Conservation (phyloP, 2,888 invertebrate genomes). For the Thumatha senex region DNA sequence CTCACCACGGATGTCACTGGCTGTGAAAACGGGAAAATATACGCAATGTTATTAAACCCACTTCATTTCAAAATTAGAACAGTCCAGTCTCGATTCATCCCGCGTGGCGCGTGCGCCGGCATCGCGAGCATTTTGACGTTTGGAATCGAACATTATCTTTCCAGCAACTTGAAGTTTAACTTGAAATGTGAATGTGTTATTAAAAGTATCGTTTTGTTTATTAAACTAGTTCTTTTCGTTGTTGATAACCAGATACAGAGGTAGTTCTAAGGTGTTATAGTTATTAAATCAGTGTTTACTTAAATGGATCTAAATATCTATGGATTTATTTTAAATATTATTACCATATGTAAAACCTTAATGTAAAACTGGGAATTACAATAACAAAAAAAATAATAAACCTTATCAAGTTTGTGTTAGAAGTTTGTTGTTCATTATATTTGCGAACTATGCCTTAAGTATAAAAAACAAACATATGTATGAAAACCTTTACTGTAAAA, state of each 20-base stretch:
- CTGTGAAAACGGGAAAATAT: constrained; percentile 72
- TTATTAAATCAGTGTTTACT: no score
- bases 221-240: no score
- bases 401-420: background rate
- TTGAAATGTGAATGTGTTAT: constrained; percentile 18
- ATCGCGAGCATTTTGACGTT: constrained; percentile 43
- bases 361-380: constrained; percentile 7
- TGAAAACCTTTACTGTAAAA: no score
- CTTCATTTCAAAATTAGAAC: constrained; percentile 78
- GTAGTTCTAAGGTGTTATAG: no score
- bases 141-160: constrained; percentile 41
- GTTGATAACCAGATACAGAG: no score
- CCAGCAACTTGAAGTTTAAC: constrained; percentile 20
- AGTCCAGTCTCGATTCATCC: constrained; percentile 68
- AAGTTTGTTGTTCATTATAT: constrained; percentile 6
- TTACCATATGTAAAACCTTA: no score
- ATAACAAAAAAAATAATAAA: background rate
- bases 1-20: constrained; percentile 61
- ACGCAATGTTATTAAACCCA: constrained; percentile 77
- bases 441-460: constrained; percentile 1
- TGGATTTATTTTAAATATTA: no score
- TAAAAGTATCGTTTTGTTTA: no score
- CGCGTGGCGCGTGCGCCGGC: constrained; percentile 66
- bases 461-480: background rate
- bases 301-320: no score